Evolutionary conservation across 2,113 vertebrate genomes (phyloP).

Genomic region (Haemorhous mexicanus): DNA sequence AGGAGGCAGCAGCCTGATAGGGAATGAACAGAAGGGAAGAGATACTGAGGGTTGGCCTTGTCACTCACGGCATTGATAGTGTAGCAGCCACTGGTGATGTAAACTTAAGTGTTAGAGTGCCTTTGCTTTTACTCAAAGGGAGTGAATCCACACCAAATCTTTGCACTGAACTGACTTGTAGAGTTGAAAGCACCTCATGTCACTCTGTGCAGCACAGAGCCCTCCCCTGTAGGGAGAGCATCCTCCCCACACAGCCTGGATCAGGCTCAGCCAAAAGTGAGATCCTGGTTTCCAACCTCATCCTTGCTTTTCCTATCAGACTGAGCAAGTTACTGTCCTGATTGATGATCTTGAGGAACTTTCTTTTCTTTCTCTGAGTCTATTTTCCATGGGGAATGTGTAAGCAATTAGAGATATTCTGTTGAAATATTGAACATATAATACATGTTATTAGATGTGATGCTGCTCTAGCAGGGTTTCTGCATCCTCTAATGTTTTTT

Average conservation of each 20-base stretch:
- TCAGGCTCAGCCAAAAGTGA: not conserved
- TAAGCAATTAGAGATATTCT: not conserved
- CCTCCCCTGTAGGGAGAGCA: not conserved
- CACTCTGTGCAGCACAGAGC: not conserved
- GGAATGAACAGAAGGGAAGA: not conserved
- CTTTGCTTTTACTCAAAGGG: not conserved
- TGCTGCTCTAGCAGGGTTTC: not conserved
- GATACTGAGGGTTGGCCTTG: not conserved
- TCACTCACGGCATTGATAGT: rapidly evolving
- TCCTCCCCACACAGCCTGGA: not conserved
- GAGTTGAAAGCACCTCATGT: not conserved
- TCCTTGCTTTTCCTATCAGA: not conserved
- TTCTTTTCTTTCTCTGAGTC: not conserved
- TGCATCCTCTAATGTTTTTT: not conserved
- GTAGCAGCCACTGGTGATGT: not conserved
- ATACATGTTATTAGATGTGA: not conserved
- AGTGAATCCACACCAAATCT: not conserved
- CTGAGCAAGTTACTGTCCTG: not conserved
- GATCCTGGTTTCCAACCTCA: not conserved
- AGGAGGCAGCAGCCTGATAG: not conserved
- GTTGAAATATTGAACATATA: not conserved
- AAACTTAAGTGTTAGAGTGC: not conserved
- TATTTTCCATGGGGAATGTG: not conserved
- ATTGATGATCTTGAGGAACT: not conserved
- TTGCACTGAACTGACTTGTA: not conserved